A percentile compares a stretch with the other conserved stretches of the same genome.
phyloP scores from a whole-genome alignment of 2,113 vertebrate species.

The Chloropsis hardwickii region DNA sequence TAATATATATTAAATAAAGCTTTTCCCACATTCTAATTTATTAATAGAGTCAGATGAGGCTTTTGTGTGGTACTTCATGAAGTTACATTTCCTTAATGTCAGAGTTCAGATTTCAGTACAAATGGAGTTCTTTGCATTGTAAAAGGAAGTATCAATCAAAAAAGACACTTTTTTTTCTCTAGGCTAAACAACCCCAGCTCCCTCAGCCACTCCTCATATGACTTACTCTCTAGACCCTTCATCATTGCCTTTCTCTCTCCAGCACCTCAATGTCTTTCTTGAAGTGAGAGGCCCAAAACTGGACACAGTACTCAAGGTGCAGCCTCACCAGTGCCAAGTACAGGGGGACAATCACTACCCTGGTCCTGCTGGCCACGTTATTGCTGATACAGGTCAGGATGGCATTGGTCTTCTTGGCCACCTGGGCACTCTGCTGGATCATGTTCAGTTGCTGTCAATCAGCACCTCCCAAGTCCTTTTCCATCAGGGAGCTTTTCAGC shows the following conservation, averaged over 20 bases:
- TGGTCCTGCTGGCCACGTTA: not conserved
- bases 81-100: not conserved
- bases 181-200: not conserved
- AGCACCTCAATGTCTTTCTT: not conserved
- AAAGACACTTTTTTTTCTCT: not conserved
- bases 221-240: not conserved
- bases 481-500: not conserved
- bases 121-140: not conserved
- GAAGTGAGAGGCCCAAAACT: not conserved
- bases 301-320: not conserved
- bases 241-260: not conserved
- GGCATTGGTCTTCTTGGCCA: not conserved
- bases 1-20: not conserved
- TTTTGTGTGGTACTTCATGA: not conserved
- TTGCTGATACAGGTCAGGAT: not conserved
- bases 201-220: fast-evolving
- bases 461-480: not conserved
- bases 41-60: not conserved
- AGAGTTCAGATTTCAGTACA: not conserved
- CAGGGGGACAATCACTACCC: not conserved
- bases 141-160: not conserved
- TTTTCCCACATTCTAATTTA: not conserved
- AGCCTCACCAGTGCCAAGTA: not conserved
- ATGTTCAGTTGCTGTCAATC: not conserved
- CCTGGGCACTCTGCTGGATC: not conserved